These are phyloP conservation scores for Phymorhynchus buccinoides DNA, from an alignment of 1,140 invertebrate genomes.

Conservation along the genomic window DNA sequence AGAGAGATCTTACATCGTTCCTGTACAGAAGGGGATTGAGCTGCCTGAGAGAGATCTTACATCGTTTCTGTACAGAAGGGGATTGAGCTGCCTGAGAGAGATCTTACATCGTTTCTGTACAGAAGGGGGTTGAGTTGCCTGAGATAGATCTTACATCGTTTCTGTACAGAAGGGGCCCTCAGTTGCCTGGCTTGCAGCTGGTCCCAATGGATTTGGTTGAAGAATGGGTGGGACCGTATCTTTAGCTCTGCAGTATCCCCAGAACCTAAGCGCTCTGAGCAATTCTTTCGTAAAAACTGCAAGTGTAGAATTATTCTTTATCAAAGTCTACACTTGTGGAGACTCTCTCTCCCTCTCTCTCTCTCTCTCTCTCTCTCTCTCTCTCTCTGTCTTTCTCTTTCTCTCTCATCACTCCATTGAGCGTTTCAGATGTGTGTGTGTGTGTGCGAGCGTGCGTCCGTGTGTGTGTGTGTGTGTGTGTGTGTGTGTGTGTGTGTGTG, in stretches of 20 bases:
- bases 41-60: too few relatives aligned
- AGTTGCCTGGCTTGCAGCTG: not conserved
- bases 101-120: too few relatives aligned
- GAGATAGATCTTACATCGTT: conserved; percentile 3
- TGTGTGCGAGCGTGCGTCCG: not conserved
- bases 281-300: conserved; percentile 8
- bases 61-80: too few relatives aligned
- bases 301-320: not conserved
- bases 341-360: not conserved
- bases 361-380: not conserved
- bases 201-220: conserved; percentile 3
- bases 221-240: conserved; percentile 6
- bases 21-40: too few relatives aligned
- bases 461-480: not conserved
- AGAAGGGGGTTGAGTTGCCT: too few relatives aligned
- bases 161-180: conserved; percentile 8
- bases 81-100: too few relatives aligned
- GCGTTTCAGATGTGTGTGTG: not conserved
- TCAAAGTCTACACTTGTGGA: not conserved
- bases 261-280: not conserved
- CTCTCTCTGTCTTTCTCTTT: not conserved
- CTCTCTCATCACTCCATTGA: not conserved
- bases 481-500: not conserved
- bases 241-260: not conserved
- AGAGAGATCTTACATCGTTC: too few relatives aligned